Evolutionary conservation across 2,888 invertebrate species (phyloP).

Genomic region (Orthosia gothica): DNA sequence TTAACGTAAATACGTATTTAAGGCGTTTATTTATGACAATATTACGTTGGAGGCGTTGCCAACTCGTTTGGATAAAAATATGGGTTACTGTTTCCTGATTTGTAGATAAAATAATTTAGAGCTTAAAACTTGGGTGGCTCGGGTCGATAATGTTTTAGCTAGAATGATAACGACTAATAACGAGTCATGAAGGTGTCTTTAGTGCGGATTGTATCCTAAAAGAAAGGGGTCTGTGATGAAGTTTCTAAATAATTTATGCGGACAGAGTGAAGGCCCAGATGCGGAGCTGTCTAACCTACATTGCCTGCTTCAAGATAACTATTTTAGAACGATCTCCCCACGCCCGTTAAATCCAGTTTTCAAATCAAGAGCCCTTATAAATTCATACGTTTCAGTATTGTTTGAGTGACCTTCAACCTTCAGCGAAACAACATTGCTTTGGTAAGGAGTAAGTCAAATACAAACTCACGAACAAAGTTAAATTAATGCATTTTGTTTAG

Average conservation of each 20-base stretch:
- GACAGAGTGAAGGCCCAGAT: constrained; percentile 28
- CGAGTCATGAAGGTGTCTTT: constrained; percentile 12
- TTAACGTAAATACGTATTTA: constrained; percentile 46
- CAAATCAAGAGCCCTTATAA: constrained; percentile 1
- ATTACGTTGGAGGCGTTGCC: constrained; percentile 13
- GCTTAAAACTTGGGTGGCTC: constrained; percentile 7
- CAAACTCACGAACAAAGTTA: constrained; percentile 58
- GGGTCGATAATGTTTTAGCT: constrained; percentile 10
- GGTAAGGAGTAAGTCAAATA: constrained; percentile 61
- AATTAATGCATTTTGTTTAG: constrained; percentile 64
- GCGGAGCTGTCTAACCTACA: constrained; percentile 30
- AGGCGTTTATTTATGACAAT: constrained; percentile 46
- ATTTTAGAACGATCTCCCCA: constrained; percentile 15
- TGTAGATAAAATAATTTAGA: constrained; percentile 43
- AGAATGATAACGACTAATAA: constrained; percentile 33
- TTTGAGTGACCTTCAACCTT: constrained; percentile 26
- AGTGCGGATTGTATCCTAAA: constrained; percentile 29
- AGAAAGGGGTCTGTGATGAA: constrained; percentile 8
- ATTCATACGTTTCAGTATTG: constrained; percentile 35
- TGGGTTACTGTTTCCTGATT: constrained; percentile 32
- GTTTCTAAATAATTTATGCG: constrained; percentile 44
- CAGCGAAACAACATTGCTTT: constrained; percentile 33
- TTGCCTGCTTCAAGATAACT: constrained; percentile 23
- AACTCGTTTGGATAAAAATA: constrained; percentile 40
- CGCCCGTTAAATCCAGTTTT: constrained; percentile 3